phyloP scores from a whole-genome alignment of 2,113 vertebrate genomes.

The Anser brachyrhynchus region DNA sequence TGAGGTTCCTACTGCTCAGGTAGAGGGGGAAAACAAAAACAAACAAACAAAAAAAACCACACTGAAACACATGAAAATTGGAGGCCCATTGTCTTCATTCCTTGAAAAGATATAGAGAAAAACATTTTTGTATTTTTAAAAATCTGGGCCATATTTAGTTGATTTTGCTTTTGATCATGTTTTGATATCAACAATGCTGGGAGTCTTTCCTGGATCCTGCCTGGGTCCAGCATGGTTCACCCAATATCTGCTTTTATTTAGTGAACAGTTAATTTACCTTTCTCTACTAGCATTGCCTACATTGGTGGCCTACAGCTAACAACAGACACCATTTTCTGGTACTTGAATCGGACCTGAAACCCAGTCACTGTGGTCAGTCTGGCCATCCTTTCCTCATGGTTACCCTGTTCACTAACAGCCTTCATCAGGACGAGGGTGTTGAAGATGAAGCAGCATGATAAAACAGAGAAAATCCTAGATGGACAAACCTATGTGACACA shows the following conservation, averaged over 20 bases:
- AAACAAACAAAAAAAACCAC: background rate
- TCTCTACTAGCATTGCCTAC: background rate
- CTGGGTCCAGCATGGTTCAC: background rate
- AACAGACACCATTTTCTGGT: background rate
- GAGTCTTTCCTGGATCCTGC: background rate
- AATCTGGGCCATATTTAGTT: background rate
- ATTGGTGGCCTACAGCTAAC: background rate
- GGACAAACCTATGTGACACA: background rate
- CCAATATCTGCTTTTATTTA: background rate
- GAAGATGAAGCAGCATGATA: background rate
- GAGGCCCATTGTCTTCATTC: fast-evolving
- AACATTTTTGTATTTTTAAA: background rate
- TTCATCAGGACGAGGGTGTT: background rate
- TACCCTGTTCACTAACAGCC: background rate
- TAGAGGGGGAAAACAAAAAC: no score
- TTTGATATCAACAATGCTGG: background rate
- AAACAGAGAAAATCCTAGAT: background rate
- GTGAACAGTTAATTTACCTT: background rate
- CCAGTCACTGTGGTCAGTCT: background rate
- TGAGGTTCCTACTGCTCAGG: background rate
- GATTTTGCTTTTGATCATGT: background rate
- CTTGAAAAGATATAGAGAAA: background rate
- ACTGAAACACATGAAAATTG: background rate
- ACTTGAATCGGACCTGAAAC: background rate
- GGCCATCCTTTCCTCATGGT: background rate